Percentiles rank a stretch among this genome's conserved stretches.
Evolutionary conservation across 2,797 vertebrate species (phyloP).

Genomic region (Eulemur rubriventer): DNA sequence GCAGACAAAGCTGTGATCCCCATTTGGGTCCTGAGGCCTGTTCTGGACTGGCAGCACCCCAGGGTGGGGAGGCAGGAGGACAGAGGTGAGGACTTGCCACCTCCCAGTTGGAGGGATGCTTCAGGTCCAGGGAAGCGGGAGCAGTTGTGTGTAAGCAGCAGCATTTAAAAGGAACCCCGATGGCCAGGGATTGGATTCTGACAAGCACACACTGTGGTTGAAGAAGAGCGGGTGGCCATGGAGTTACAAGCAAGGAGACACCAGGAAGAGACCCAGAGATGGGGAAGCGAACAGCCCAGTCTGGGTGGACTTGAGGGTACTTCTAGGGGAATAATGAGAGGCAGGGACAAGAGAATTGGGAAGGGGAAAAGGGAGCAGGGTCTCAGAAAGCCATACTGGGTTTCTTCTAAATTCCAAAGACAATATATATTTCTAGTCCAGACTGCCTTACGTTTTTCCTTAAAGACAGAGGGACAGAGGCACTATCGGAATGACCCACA

Average conservation of each 20-base stretch:
- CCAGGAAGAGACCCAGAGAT: not conserved
- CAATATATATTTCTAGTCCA: not conserved
- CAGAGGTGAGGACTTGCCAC: not conserved
- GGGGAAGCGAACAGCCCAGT: not conserved
- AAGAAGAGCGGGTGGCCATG: not conserved
- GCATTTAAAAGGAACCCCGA: accelerated
- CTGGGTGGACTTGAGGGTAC: no score
- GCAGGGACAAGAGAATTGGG: not conserved
- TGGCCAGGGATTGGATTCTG: not conserved
- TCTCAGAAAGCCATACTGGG: not conserved
- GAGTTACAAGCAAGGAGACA: not conserved
- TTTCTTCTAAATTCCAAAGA: not conserved
- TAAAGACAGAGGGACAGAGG: not conserved
- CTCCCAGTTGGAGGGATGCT: not conserved
- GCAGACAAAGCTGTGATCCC: not conserved
- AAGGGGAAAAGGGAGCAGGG: not conserved
- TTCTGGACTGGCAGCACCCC: not conserved
- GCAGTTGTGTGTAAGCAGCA: not conserved
- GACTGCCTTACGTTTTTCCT: not conserved
- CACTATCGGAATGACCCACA: accelerated
- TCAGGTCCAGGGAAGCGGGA: accelerated
- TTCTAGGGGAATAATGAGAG: not conserved
- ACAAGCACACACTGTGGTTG: not conserved
- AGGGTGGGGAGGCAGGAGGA: not conserved
- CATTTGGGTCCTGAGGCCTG: no score